A percentile compares a stretch with the other conserved stretches of the same genome.
Evolutionary conservation across 2,888 invertebrate genomes (phyloP).

Genomic region (Heterodera filipjevi): DNA sequence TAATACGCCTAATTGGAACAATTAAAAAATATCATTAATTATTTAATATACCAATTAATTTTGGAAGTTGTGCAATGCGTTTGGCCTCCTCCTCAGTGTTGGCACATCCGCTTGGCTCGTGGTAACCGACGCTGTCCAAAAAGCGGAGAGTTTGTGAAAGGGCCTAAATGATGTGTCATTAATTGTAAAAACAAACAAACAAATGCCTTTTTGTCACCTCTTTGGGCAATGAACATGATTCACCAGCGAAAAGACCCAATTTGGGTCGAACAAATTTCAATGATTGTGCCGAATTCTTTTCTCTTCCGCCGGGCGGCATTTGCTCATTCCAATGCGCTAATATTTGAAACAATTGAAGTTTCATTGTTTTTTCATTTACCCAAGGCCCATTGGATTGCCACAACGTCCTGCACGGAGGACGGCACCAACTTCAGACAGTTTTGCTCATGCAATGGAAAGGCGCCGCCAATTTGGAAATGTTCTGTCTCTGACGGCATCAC

Average conservation of each 20-base stretch:
- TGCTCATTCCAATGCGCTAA: conserved; percentile 29
- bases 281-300: neutral
- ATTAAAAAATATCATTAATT: neutral
- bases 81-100: conserved; percentile 20
- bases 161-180: conserved; percentile 29
- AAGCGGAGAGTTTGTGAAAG: conserved; percentile 62
- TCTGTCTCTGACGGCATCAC: conserved; percentile 57
- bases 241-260: conserved; percentile 62
- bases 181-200: neutral
- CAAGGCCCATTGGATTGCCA: conserved; percentile 65
- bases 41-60: conserved; percentile 45
- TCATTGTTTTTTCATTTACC: conserved; percentile 59
- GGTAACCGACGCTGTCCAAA: conserved; percentile 59
- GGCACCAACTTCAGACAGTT: conserved; percentile 59
- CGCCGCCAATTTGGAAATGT: conserved; percentile 61
- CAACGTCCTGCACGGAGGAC: conserved; percentile 63
- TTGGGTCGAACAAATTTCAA: neutral
- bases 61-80: conserved; percentile 37
- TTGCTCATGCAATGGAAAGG: conserved; percentile 61
- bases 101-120: conserved; percentile 61
- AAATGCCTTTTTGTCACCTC: conserved; percentile 35
- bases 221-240: conserved; percentile 60
- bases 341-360: neutral
- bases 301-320: neutral
- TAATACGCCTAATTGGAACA: conserved; percentile 47